phyloP scores from a whole-genome alignment of 1,140 invertebrate species.

The Bombus ignitus region DNA sequence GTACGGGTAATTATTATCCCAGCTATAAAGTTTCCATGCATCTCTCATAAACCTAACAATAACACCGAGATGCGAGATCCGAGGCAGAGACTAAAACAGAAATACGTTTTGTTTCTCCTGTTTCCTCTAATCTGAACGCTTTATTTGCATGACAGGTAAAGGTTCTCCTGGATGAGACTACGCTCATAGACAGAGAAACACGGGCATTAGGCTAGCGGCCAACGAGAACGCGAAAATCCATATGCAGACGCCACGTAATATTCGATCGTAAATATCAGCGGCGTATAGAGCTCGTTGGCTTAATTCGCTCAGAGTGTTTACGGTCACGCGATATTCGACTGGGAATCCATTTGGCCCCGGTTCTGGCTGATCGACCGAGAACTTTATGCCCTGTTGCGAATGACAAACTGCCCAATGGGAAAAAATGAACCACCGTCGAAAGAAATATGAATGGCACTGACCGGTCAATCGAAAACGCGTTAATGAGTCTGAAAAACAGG shows the following conservation, averaged over 20 bases:
- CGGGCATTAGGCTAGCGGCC: neutral
- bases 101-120: neutral
- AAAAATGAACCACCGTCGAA: neutral
- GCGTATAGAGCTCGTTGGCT: neutral
- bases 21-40: too few species aligned
- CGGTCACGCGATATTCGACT: neutral
- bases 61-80: too few species aligned
- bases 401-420: neutral
- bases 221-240: neutral
- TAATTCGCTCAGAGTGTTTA: constrained; percentile 7
- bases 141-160: neutral
- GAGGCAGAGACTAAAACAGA: too few species aligned
- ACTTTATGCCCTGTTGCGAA: neutral
- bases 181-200: neutral
- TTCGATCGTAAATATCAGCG: neutral
- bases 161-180: neutral
- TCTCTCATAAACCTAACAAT: too few species aligned
- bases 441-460: neutral
- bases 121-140: neutral
- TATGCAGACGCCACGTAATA: neutral
- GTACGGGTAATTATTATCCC: too few species aligned
- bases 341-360: neutral
- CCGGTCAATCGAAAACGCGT: neutral
- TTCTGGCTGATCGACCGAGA: neutral
- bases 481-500: neutral